Conservation (phyloP, 2,113 vertebrate species). For the Apus apus region DNA sequence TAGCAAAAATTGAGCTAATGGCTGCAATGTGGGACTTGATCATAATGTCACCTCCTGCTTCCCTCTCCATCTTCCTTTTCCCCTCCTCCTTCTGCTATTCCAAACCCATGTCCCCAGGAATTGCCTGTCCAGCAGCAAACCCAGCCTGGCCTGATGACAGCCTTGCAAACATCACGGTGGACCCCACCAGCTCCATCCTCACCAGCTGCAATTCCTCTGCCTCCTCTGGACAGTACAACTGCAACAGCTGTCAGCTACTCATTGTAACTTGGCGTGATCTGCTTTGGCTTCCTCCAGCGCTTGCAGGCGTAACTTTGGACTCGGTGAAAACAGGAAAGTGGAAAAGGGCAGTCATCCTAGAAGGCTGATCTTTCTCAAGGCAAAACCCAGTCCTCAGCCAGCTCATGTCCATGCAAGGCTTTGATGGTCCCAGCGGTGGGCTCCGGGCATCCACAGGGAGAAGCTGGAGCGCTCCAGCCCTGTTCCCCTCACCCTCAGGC, state of each 20-base stretch:
- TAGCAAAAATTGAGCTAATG: background rate
- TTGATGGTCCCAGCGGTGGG: accelerated
- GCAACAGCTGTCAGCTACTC: background rate
- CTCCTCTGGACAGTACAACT: background rate
- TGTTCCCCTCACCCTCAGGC: background rate
- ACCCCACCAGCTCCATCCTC: background rate
- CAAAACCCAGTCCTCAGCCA: background rate
- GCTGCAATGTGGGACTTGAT: background rate
- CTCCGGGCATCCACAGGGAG: background rate
- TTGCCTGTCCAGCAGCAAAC: background rate
- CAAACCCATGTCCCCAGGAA: background rate
- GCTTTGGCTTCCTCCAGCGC: background rate
- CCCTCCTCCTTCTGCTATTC: background rate
- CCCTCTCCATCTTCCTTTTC: background rate
- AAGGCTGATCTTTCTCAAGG: background rate
- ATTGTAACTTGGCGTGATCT: accelerated
- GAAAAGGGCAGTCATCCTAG: background rate
- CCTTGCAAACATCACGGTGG: background rate
- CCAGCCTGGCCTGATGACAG: background rate
- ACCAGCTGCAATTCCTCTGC: accelerated
- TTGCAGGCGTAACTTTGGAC: background rate
- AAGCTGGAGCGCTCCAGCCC: background rate
- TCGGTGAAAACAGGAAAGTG: background rate
- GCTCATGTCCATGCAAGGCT: background rate
- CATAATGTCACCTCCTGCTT: background rate